Percentiles rank a stretch among this genome's conserved stretches.
These are phyloP conservation scores for Prunella fulvescens DNA, from an alignment of 2,113 vertebrate species.

Conservation along the genomic window DNA sequence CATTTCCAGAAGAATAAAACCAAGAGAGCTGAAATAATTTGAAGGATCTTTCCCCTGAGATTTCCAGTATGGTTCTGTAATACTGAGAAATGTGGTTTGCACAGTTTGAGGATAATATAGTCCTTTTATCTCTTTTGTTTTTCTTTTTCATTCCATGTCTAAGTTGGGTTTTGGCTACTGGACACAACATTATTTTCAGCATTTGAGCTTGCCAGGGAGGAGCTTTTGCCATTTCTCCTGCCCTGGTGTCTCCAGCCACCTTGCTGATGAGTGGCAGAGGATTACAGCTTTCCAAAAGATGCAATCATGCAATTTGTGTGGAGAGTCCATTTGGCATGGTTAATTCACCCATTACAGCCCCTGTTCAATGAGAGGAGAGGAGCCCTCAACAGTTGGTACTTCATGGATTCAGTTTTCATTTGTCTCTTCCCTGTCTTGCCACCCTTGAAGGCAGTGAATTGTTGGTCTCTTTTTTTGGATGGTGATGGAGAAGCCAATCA, in stretches of 20 bases:
- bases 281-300: conserved; percentile 14
- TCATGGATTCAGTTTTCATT: not conserved
- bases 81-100: not conserved
- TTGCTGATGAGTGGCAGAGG: conserved; percentile 13
- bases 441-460: not conserved
- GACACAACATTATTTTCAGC: not conserved
- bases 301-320: conserved; percentile 4
- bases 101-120: not conserved
- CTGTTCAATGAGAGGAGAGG: not conserved
- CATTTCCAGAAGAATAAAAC: not conserved
- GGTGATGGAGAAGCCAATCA: not conserved
- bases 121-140: not conserved
- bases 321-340: conserved; percentile 9
- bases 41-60: not conserved
- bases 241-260: not conserved
- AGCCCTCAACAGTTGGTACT: not conserved
- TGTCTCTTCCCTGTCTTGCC: not conserved
- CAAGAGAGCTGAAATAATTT: not conserved
- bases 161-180: not conserved
- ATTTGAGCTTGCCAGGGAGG: not conserved
- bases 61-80: not conserved
- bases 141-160: not conserved
- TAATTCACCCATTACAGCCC: conserved; percentile 1
- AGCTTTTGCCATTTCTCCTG: not conserved
- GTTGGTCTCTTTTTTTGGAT: not conserved